Evolutionary conservation across 2,888 invertebrate genomes (phyloP).

Genomic region (Netelia inedita): DNA sequence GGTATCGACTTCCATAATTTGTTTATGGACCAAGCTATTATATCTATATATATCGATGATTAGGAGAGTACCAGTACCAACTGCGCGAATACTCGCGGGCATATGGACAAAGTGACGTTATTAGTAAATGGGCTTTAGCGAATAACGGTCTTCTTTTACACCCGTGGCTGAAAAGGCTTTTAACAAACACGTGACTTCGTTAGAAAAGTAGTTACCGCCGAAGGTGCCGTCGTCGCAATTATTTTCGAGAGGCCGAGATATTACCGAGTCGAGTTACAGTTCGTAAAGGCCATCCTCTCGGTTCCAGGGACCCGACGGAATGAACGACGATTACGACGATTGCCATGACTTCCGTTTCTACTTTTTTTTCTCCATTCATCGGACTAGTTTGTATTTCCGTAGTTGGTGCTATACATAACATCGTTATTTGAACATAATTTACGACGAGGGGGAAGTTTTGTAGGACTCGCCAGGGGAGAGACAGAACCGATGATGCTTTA

Average conservation of each 20-base stretch:
- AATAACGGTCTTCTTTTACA: slow-evolving; percentile 52
- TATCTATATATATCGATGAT: slow-evolving; percentile 23
- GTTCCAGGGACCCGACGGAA: neutral
- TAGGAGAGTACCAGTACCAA: slow-evolving; percentile 2
- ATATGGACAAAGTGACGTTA: slow-evolving; percentile 1
- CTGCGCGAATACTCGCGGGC: no score
- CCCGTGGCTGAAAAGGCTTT: slow-evolving; percentile 42
- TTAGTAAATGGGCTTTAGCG: slow-evolving; percentile 11
- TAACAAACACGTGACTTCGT: slow-evolving; percentile 53
- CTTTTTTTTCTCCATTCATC: neutral
- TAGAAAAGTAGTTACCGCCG: slow-evolving; percentile 46
- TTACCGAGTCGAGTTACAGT: neutral
- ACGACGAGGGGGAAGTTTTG: neutral
- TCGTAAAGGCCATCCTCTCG: neutral
- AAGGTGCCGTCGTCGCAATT: slow-evolving; percentile 13
- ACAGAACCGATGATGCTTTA: slow-evolving; percentile 65
- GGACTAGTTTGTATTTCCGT: neutral
- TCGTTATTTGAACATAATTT: slow-evolving; percentile 56
- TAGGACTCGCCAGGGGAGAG: slow-evolving; percentile 6
- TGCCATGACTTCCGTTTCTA: neutral
- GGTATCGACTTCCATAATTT: slow-evolving; percentile 31
- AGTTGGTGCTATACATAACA: slow-evolving; percentile 16
- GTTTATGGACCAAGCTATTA: slow-evolving; percentile 28
- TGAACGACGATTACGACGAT: slow-evolving; percentile 2
- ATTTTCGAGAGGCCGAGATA: neutral